These are phyloP conservation scores for Epicampocera succincta DNA, from an alignment of 2,888 invertebrate genomes.

Conservation along the genomic window DNA sequence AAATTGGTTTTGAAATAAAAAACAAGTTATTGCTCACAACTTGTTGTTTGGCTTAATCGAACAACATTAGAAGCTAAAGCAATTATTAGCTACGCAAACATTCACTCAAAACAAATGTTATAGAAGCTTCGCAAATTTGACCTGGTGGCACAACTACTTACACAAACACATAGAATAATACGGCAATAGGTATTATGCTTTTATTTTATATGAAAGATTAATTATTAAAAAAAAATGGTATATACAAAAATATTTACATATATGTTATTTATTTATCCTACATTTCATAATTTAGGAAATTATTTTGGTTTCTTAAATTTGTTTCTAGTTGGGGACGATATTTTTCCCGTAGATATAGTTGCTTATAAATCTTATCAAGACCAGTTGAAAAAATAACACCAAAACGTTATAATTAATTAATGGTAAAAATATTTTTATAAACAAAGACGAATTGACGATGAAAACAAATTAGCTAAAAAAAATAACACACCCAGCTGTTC, in stretches of 20 bases:
- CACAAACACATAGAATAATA: not conserved
- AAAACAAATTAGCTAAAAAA: constrained; percentile 21
- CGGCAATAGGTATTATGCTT: too few species aligned
- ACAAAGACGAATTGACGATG: constrained; percentile 21
- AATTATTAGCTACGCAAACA: constrained; percentile 1
- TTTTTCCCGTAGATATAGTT: not conserved
- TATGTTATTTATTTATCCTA: too few species aligned
- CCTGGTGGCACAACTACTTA: not conserved
- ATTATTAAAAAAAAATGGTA: too few species aligned
- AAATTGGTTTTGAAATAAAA: constrained; percentile 31
- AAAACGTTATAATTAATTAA: too few species aligned
- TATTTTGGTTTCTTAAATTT: not conserved
- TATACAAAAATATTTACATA: too few species aligned
- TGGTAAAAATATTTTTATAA: constrained; percentile 14
- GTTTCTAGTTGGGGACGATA: not conserved
- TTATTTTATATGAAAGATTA: too few species aligned
- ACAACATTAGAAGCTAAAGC: constrained; percentile 22
- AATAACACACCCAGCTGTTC: constrained; percentile 50
- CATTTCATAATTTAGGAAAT: not conserved
- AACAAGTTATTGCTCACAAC: constrained; percentile 51
- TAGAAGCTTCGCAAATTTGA: constrained; percentile 7
- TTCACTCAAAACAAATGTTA: not conserved
- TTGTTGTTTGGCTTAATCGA: constrained; percentile 35
- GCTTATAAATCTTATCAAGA: constrained; percentile 9
- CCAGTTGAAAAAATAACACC: not conserved